Conservation (phyloP, 2,888 invertebrate species). For the Lathronympha strigana region DNA sequence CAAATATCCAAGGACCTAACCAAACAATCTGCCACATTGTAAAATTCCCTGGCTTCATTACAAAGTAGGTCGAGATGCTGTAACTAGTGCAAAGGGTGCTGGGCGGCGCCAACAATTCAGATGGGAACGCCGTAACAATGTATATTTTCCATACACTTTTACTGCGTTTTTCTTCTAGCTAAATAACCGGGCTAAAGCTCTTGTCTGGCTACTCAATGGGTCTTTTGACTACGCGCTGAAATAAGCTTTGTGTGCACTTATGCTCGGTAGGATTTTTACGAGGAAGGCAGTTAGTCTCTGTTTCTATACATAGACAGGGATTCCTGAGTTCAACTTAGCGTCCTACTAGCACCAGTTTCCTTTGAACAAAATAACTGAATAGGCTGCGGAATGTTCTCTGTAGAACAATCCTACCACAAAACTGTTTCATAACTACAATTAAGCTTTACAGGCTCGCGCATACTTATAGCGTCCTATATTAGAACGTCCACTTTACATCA, state of each 20-base stretch:
- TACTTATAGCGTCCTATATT: not conserved
- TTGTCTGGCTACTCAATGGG: slow-evolving; percentile 34
- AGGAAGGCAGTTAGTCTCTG: slow-evolving; percentile 13
- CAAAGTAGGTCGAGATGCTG: slow-evolving; percentile 71
- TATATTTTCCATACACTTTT: not conserved
- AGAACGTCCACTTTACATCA: not conserved
- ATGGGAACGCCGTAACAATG: slow-evolving; percentile 6
- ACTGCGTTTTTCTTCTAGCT: slow-evolving; percentile 6
- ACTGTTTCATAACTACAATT: slow-evolving; percentile 1
- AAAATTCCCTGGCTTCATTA: slow-evolving; percentile 60
- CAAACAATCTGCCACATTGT: slow-evolving; percentile 38
- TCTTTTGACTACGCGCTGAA: slow-evolving; percentile 26
- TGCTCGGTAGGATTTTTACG: slow-evolving; percentile 13
- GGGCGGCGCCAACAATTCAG: slow-evolving; percentile 1
- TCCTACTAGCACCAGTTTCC: slow-evolving; percentile 18
- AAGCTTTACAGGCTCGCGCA: not conserved
- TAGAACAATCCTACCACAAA: not conserved
- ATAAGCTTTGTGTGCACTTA: slow-evolving; percentile 29
- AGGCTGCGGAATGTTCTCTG: slow-evolving; percentile 2
- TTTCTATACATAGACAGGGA: slow-evolving; percentile 1
- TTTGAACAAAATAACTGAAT: slow-evolving; percentile 9
- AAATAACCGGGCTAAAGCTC: slow-evolving; percentile 24
- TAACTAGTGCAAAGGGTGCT: slow-evolving; percentile 54
- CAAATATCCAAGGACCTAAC: not conserved
- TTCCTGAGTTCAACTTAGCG: not conserved